A percentile compares a stretch with the other conserved stretches of the same genome.
Evolutionary conservation across 1,140 invertebrate genomes (phyloP).

Genomic region (Oryctes rhinoceros): DNA sequence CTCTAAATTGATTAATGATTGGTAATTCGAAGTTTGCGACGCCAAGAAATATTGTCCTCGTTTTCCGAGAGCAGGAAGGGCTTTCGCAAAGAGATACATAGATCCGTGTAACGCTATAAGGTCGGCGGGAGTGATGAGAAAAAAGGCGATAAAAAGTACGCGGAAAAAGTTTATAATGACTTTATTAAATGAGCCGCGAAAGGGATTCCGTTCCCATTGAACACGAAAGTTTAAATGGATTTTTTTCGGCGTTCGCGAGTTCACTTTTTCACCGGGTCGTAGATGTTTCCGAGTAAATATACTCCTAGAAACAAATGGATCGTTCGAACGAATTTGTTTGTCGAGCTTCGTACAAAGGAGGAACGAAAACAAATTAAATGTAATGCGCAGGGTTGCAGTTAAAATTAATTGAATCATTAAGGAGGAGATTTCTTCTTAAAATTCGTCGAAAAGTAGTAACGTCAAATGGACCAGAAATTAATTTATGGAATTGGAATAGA

Average conservation of each 20-base stretch:
- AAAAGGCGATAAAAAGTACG: constrained; percentile 20
- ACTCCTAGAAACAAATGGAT: not conserved
- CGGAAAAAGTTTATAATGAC: constrained; percentile 34
- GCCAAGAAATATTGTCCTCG: not conserved
- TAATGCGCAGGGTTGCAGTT: not conserved
- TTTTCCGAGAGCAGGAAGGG: not conserved
- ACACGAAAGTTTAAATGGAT: constrained; percentile 29
- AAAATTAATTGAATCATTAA: not conserved
- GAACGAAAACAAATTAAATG: not conserved
- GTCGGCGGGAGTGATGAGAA: not conserved
- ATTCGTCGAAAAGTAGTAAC: too few species aligned
- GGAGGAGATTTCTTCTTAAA: not conserved
- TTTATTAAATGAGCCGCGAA: constrained; percentile 32
- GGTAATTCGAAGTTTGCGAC: constrained; percentile 8
- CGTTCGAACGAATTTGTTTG: not conserved
- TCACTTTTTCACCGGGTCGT: not conserved
- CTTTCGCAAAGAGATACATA: not conserved
- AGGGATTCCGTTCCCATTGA: constrained; percentile 25
- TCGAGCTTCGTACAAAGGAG: not conserved
- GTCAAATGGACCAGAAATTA: too few species aligned
- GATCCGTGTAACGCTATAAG: not conserved
- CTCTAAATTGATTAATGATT: not conserved
- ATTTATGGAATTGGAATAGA: too few species aligned
- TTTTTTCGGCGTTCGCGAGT: not conserved
- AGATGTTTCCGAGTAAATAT: not conserved